Base-by-base conservation (phyloP, 2,113 vertebrate species). In the Marmota flaviventris region DNA sequence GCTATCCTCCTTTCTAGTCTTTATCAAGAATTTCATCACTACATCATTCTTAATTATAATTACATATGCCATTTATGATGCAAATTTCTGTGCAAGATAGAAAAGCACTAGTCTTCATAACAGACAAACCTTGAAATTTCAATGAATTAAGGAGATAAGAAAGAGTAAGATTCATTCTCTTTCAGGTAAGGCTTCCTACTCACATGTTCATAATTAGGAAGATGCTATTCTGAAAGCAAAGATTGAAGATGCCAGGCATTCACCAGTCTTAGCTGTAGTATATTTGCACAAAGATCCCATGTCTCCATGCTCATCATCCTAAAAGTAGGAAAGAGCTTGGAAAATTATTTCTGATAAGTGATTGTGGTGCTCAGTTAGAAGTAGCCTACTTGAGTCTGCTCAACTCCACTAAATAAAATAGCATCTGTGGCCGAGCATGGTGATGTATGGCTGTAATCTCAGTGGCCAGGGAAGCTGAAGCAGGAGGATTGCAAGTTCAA, bases 41-140 rank as follows among this genome's bases (percentile, higher is more conserved):
- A 34, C 20, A 7, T 5, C 17, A 0, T 61, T 22, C 24, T 56
- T 2, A 75, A 81, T 82, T 92, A 42, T 32, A 82, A 53, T n/a
- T 70, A n/a, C 34, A 39, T 18, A 65, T 6, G 56, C 10, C 2
- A 48, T 56, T 29, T 78, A 53, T 79, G 29, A 37, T 84, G 39
- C 4, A 10, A 79, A 53, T 73, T 56, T 92, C 37, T 89, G 51
- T 56, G n/a, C 48, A 56, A 72, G 32, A 76, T 45, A 69, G 8
- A 84, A 76, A n/a, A 89, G 84, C n/a, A 79, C 2, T 51, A 72
- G 8, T 9, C 73, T 94, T 94, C 85, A 24, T 91, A 65, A 73
- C 18, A 73, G 53, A 79, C 17, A 67, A 79, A 79, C 25, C 63
- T 37, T 96, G 85, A 89, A 85, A 85, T 85, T 25, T 92, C 42